Conservation (phyloP, 2,797 vertebrate species). For the Pangasius mekongensis region DNA sequence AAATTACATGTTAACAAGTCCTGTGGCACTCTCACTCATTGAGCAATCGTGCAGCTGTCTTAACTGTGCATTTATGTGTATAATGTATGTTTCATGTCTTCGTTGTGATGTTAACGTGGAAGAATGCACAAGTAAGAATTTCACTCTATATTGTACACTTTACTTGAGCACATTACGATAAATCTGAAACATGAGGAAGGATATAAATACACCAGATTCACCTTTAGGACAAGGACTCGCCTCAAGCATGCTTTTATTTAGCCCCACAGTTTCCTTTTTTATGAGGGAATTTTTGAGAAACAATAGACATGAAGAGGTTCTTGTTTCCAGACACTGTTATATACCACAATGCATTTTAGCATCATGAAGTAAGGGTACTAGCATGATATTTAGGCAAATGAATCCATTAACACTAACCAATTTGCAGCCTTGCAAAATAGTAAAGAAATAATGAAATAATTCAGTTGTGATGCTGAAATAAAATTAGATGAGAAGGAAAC, state of each 20-base stretch:
- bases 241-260: background rate
- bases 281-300: background rate
- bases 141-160: background rate
- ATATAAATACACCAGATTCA: background rate
- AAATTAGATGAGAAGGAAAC: background rate
- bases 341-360: no score
- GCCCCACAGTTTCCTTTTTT: background rate
- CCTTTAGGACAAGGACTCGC: background rate
- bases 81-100: background rate
- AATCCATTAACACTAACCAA: background rate
- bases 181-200: background rate
- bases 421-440: background rate
- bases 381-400: background rate
- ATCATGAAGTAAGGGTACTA: background rate
- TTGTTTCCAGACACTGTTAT: background rate
- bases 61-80: background rate
- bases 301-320: background rate
- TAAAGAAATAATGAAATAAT: background rate
- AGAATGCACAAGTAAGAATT: background rate
- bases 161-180: background rate
- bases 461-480: background rate
- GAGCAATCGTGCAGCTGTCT: background rate
- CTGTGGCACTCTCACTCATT: background rate
- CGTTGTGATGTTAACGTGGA: background rate
- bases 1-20: no score